Evolutionary conservation across 2,888 invertebrate genomes (phyloP).

Genomic region (Dichetophora obliterata): DNA sequence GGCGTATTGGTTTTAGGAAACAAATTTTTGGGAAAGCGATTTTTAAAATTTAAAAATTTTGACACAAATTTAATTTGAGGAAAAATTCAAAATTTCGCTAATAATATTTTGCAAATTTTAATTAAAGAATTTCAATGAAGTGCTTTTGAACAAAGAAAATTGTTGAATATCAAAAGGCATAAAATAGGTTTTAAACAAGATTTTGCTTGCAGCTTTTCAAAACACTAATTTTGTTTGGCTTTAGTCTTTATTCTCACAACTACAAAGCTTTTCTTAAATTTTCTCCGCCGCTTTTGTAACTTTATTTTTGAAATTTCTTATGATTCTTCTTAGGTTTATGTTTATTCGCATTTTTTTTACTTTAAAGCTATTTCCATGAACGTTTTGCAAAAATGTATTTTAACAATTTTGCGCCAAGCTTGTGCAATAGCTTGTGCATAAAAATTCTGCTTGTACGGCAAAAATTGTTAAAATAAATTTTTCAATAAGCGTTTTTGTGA

Average conservation of each 20-base stretch:
- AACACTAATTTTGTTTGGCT: no score
- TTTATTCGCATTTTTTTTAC: neutral
- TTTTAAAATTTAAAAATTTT: neutral
- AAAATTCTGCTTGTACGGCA: neutral
- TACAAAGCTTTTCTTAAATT: no score
- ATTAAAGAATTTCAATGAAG: neutral
- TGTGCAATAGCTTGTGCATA: neutral
- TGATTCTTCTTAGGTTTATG: neutral
- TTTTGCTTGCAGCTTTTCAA: no score
- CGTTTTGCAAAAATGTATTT: conserved; percentile 48
- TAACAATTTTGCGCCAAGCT: conserved; percentile 53
- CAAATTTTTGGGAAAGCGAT: no score
- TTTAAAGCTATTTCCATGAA: conserved; percentile 1
- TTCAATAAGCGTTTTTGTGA: conserved; percentile 16
- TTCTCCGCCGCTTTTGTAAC: neutral
- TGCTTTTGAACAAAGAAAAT: neutral
- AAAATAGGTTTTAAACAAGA: no score
- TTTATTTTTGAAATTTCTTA: neutral
- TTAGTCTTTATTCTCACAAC: no score
- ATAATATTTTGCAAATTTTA: neutral
- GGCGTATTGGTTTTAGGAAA: no score
- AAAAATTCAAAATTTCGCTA: neutral
- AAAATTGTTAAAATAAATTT: conserved; percentile 45
- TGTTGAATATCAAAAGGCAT: neutral
- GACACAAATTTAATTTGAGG: neutral